Base-by-base conservation (phyloP, 1,140 invertebrate species). In the Drosophila willistoni region DNA sequence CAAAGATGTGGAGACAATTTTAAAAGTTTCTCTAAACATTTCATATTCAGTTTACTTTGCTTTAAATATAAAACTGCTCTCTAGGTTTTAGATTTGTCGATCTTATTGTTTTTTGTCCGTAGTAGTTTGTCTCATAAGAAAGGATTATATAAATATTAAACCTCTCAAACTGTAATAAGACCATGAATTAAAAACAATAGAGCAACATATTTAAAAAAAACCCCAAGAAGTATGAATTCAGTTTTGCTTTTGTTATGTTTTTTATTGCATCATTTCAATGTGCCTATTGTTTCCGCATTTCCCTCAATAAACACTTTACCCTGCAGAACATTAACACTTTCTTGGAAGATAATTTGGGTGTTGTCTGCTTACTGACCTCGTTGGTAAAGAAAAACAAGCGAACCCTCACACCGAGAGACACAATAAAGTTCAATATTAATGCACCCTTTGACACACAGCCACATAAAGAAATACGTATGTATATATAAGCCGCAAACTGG, bases 351-450 rank as follows among this genome's bases (percentile, higher is more conserved):
- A 51, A 51, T 51, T 51, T 22, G 44, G 17, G 17, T 51, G 14
- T 17, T 12, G 44, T 51, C 44, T 51, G 44, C 17, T 22, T 9
- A 22, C 44, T 51, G 44, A 51, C 44, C 44, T 22, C 17, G 6
- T 51, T 51, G 44, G 44, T 1, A 51, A 22, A 12, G 17, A 7
- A 44, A 51, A 51, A 19, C 17, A 19, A 51, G 19, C n/a, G 19
- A 51, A 51, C 44, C 9, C 17, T 3, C 44, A 51, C 44, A 51
- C 61, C 56, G 44, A 63, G 66, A 65, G 14, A 77, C 71, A 85
- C 81, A 85, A 87, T 89, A 87, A 87, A 89, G 79, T 87, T 89
- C 79, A 87, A 89, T 89, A 89, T 84, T 89, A 87, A 89, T 87
- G 79, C 83, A 89, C 79, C 84, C 83, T 87, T 87, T 86, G 80